Percentiles rank a stretch among this genome's conserved stretches.
Evolutionary conservation across 2,888 invertebrate genomes (phyloP).

Genomic region (Dicyrtoma fusca): DNA sequence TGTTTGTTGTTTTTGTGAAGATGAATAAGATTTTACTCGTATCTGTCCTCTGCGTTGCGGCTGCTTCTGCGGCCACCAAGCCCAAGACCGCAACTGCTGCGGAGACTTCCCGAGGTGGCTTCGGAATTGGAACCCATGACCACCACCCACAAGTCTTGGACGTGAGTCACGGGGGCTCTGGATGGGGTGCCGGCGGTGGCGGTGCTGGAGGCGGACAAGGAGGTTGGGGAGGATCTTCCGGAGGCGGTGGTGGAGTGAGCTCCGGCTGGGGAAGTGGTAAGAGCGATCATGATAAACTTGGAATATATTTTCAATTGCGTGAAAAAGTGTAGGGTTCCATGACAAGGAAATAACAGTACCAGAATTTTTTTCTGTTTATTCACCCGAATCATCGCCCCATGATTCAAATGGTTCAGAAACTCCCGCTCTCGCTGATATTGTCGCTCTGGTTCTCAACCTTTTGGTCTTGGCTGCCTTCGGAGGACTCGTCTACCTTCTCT

Average conservation of each 20-base stretch:
- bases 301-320: neutral
- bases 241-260: conserved; percentile 34
- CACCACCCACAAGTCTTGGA: conserved; percentile 56
- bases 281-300: no score
- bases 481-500: conserved; percentile 56
- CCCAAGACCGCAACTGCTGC: conserved; percentile 49
- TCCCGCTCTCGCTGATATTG: conserved; percentile 57
- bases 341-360: conserved; percentile 39
- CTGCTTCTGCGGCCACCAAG: conserved; percentile 56
- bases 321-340: neutral
- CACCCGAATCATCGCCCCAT: conserved; percentile 37
- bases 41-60: conserved; percentile 56
- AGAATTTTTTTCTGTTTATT: conserved; percentile 42
- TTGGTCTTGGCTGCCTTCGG: conserved; percentile 57
- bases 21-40: conserved; percentile 57
- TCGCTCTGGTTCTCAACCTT: conserved; percentile 57
- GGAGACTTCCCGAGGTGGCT: conserved; percentile 51
- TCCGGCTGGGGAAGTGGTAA: conserved; percentile 42
- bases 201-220: conserved; percentile 40
- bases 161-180: conserved; percentile 50
- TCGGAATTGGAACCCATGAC: conserved; percentile 57
- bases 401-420: conserved; percentile 50
- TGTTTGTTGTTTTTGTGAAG: conserved; percentile 38
- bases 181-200: conserved; percentile 40
- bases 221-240: conserved; percentile 34